Evolutionary conservation across 64 coral and sea anemone genomes (phyloP).

Genomic region (Hydrozoanthus tunicans): DNA sequence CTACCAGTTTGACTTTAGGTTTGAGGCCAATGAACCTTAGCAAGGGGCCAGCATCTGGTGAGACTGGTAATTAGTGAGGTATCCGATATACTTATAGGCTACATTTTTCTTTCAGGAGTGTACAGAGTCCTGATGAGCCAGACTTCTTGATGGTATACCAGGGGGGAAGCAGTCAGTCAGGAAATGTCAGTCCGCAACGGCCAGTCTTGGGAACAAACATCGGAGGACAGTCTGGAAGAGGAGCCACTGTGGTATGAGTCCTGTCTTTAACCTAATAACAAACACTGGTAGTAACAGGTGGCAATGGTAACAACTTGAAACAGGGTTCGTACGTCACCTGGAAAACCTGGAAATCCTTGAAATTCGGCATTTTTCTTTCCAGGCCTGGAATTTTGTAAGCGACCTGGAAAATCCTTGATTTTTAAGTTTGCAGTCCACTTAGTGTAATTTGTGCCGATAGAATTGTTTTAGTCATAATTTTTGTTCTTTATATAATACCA

Average conservation of each 20-base stretch:
- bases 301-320: neutral
- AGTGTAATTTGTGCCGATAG: no score
- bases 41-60: no score
- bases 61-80: neutral
- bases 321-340: no score
- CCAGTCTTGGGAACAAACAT: constrained; percentile 49
- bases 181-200: constrained; percentile 20
- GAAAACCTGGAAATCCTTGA: no score
- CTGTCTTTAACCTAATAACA: neutral
- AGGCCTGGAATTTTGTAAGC: no score
- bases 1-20: no score
- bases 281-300: neutral
- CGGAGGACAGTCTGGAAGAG: constrained; percentile 48
- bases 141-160: constrained; percentile 66
- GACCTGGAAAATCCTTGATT: no score
- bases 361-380: no score
- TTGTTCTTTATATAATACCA: no score
- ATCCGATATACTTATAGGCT: neutral
- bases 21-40: no score
- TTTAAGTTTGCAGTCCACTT: no score
- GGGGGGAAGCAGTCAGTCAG: constrained; percentile 10
- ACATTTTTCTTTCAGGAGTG: neutral
- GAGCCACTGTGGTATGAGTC: constrained; percentile 52
- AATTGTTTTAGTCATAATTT: no score
- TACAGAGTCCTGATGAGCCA: constrained; percentile 34